Conservation (phyloP, 2,888 invertebrate species). For the Cremastinae sp. region DNA sequence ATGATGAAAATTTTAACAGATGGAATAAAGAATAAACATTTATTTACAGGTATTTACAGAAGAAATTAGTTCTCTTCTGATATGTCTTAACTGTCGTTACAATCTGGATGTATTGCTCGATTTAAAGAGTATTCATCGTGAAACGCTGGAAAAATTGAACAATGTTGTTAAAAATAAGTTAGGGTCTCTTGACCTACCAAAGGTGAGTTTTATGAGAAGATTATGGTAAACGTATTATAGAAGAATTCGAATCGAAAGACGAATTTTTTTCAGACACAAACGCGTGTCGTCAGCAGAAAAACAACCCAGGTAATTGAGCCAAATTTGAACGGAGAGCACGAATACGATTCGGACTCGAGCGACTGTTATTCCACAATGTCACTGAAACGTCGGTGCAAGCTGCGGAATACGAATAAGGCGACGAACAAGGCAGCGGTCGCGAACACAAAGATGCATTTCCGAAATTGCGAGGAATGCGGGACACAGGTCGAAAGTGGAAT, state of each 20-base stretch:
- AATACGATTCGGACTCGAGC: slow-evolving; percentile 67
- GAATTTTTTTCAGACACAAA: slow-evolving; percentile 68
- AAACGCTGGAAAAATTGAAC: slow-evolving; percentile 63
- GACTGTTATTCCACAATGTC: slow-evolving; percentile 32
- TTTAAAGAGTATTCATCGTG: slow-evolving; percentile 68
- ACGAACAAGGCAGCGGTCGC: slow-evolving; percentile 24
- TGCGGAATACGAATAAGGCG: slow-evolving; percentile 8
- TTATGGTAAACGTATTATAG: too few species aligned
- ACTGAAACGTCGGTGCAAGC: slow-evolving; percentile 5
- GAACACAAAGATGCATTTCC: slow-evolving; percentile 3
- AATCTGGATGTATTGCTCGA: slow-evolving; percentile 75
- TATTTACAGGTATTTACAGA: slow-evolving; percentile 46
- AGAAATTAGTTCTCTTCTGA: slow-evolving; percentile 50
- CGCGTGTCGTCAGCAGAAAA: slow-evolving; percentile 70
- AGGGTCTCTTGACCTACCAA: slow-evolving; percentile 66
- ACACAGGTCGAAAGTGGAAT: slow-evolving; percentile 61
- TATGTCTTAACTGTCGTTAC: slow-evolving; percentile 76
- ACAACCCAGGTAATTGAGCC: slow-evolving; percentile 60
- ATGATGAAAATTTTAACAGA: not conserved
- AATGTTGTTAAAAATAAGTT: slow-evolving; percentile 62
- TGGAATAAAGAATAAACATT: not conserved
- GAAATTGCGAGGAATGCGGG: slow-evolving; percentile 70
- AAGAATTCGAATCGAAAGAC: not conserved
- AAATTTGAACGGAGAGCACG: slow-evolving; percentile 58
- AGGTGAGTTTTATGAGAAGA: slow-evolving; percentile 64